These are phyloP conservation scores for Polydrusus cervinus DNA, from an alignment of 2,888 invertebrate species.

Conservation along the genomic window DNA sequence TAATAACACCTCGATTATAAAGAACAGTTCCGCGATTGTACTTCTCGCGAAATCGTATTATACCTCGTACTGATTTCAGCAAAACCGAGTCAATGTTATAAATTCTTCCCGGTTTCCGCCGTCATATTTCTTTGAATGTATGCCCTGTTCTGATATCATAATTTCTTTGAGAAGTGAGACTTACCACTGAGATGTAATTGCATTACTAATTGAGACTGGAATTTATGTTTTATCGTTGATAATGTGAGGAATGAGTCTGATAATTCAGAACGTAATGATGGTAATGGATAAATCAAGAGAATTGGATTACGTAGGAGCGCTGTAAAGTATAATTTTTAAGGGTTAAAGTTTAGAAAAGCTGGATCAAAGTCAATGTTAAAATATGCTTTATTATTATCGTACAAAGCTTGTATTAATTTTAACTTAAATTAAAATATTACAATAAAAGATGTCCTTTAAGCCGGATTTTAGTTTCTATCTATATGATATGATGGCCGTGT, in stretches of 20 bases:
- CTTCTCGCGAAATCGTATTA: constrained; percentile 24
- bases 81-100: constrained; percentile 39
- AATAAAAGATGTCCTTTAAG: neutral
- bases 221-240: constrained; percentile 67
- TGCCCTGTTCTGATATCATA: constrained; percentile 62
- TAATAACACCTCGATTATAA: constrained; percentile 33
- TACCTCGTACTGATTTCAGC: constrained; percentile 41
- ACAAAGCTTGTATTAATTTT: too few relatives aligned
- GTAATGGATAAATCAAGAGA: neutral
- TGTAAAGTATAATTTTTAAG: too few relatives aligned
- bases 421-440: too few relatives aligned
- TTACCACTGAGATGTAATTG: constrained; percentile 67
- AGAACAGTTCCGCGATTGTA: constrained; percentile 31
- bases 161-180: constrained; percentile 65
- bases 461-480: neutral
- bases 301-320: neutral
- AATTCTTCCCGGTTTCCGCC: constrained; percentile 41
- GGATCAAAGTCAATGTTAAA: too few relatives aligned
- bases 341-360: too few relatives aligned
- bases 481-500: too few relatives aligned
- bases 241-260: constrained; percentile 65
- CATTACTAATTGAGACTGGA: constrained; percentile 68
- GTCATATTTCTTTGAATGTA: constrained; percentile 46
- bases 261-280: constrained; percentile 59
- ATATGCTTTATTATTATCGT: too few relatives aligned